Conservation (phyloP, 1,140 invertebrate genomes). For the Drosophila azteca region DNA sequence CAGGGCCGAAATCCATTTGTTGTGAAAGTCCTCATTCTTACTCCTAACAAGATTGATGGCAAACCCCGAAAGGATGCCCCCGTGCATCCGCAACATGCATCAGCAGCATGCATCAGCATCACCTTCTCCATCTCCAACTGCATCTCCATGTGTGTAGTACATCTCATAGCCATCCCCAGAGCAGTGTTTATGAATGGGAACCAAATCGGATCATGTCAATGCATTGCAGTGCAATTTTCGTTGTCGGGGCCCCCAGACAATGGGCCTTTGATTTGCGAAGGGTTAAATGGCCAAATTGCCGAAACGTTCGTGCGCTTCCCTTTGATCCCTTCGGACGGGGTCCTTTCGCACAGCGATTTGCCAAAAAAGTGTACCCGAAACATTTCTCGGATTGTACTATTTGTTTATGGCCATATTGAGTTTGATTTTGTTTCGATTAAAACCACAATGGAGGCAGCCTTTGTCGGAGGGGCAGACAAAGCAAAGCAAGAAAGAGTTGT, state of each 20-base stretch:
- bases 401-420: slow-evolving; percentile 59
- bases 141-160: too few species aligned
- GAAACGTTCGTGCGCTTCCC: slow-evolving; percentile 23
- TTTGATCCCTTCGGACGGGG: slow-evolving; percentile 52
- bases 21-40: slow-evolving; percentile 15
- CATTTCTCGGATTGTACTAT: slow-evolving; percentile 40
- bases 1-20: slow-evolving; percentile 3
- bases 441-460: slow-evolving; percentile 39
- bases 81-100: slow-evolving; percentile 8
- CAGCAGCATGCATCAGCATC: too few species aligned
- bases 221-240: slow-evolving; percentile 48
- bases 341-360: slow-evolving; percentile 52
- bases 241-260: slow-evolving; percentile 47
- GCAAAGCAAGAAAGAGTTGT: slow-evolving; percentile 9
- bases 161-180: too few species aligned
- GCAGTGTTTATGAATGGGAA: slow-evolving; percentile 21
- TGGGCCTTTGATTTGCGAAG: slow-evolving; percentile 56
- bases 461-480: slow-evolving; percentile 30
- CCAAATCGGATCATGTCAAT: slow-evolving; percentile 75
- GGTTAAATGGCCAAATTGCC: slow-evolving; percentile 63
- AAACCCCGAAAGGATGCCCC: neutral
- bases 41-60: slow-evolving; percentile 41
- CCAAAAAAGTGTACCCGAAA: slow-evolving; percentile 30
- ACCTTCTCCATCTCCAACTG: slow-evolving; percentile 5
- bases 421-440: slow-evolving; percentile 40